Base-by-base conservation (phyloP, 2,113 vertebrate species). In the Tringa solitaria region DNA sequence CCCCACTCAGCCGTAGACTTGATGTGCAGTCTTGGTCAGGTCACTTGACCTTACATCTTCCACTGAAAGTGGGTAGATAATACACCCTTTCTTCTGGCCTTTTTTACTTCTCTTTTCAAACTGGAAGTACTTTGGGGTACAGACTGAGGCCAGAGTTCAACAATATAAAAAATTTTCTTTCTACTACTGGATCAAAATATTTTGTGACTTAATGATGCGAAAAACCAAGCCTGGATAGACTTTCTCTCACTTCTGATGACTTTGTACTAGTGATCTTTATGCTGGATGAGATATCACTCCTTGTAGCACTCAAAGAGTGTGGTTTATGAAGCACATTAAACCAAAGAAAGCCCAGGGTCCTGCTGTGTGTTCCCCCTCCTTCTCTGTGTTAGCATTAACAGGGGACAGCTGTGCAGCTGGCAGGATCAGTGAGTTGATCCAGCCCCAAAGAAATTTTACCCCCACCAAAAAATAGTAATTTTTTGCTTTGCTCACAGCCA, bases 41-140 rank as follows among this genome's bases (percentile, higher is more conserved):
- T 91, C 89, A 59, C 67, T 96, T 83, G 89, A 93, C 91, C 78
- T 87, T 93, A 89, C 74, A 41, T 95, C 84, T 94, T 91, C 74
- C 48, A 76, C 53, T 87, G 61, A 79, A 83, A 73, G 23, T 73
- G 50, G 2, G 26, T 76, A 56, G 45, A 91, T 82, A 96, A 91
- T 94, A 26, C 37, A 68, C 51, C 48, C 70, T 96, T 95, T 97
- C 63, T 94, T 93, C 37, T n/a, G 69, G 69, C 2, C 22, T 56
- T 77, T 84, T 76, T 69, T 7, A 26, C 37, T 76, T 89, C 39
- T 32, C n/a, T 85, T 80, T 91, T 87, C 65, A 90, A 73, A 89
- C 33, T 84, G 84, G 35, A 89, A 89, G 22, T 68, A 82, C 37
- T 82, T 95, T 79, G 61, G 43, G 15, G 30, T 87, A 60, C 23